Evolutionary conservation across 1,140 invertebrate genomes (phyloP), one percentile per base, ranked within the genome.

Genomic region (Drosophila kikkawai): DNA sequence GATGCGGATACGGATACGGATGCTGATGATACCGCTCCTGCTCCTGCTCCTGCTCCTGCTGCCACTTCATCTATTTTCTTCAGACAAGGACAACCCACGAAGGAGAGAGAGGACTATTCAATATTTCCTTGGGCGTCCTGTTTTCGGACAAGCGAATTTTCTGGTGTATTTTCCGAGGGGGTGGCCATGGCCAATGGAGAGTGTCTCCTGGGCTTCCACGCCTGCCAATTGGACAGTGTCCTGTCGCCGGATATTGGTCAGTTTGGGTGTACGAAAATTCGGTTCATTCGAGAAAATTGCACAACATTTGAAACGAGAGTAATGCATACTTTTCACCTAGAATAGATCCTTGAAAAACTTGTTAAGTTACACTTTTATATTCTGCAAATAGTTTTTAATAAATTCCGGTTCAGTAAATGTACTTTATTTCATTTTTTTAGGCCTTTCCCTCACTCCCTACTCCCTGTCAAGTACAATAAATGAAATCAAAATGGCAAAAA

Each of bases 401-500:
- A 51, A 17, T 51, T 3, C 26, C 0, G 0, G n/a, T 17, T 1
- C 13, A 1, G n/a, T 12, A 15, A 12, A 11, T n/a, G 2, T 29
- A 29, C 4, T 34, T 19, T 53, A 5, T 8, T 19, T 19, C 36
- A 53, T n/a, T 19, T 55, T 53, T 22, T 15, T 55, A 55, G 12
- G n/a, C 37, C 12, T 15, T 22, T 4, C 15, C n/a, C 37, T 4
- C 26, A 9, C 7, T 9, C 26, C 41, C 11, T 29, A 15, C 11
- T 0, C 29, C n/a, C 67, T 73, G 69, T 73, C 67, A 73, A 73
- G 69, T 73, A 60, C 69, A 80, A 87, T 87, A 88, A 87, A 87
- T 80, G 70, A 75, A 88, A 90, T 79, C 76, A 87, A 83, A 84
- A 88, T 75, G 61, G 66, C 69, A 84, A 88, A 68, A 81, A 90